These are phyloP conservation scores for Drosophila demipolita DNA, from an alignment of 2,888 invertebrate species.

Conservation along the genomic window DNA sequence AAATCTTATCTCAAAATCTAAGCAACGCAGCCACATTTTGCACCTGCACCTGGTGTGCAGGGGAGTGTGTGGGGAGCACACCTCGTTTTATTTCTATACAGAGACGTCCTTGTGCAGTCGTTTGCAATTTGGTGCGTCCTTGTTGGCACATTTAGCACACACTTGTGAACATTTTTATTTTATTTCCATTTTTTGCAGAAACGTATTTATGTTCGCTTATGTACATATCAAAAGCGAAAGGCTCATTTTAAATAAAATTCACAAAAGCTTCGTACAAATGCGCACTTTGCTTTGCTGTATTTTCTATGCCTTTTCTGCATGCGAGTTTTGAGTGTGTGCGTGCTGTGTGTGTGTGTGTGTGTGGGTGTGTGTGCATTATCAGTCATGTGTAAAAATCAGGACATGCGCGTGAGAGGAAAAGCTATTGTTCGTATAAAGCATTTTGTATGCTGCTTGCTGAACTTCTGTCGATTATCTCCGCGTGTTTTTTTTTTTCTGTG, in stretches of 20 bases:
- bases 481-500: conserved; percentile 13
- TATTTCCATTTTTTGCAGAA: conserved; percentile 22
- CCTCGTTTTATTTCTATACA: conserved; percentile 3
- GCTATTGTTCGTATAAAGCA: conserved; percentile 58
- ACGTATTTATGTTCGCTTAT: conserved; percentile 20
- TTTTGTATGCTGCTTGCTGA: conserved; percentile 35
- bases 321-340: conserved; percentile 13
- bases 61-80: not conserved
- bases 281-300: conserved; percentile 59
- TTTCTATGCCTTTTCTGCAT: conserved; percentile 44
- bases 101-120: conserved; percentile 32
- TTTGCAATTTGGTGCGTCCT: conserved; percentile 39
- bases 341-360: conserved; percentile 11
- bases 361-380: conserved; percentile 61
- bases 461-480: conserved; percentile 65
- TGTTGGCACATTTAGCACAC: conserved; percentile 58
- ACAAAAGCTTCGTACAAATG: conserved; percentile 60
- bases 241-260: conserved; percentile 46
- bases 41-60: not conserved
- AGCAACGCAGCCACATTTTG: not conserved
- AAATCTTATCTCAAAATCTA: not conserved
- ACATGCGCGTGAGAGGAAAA: conserved; percentile 65
- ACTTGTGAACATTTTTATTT: conserved; percentile 40
- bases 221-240: conserved; percentile 50
- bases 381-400: conserved; percentile 75